Percentiles rank a stretch among this genome's conserved stretches.
These are phyloP conservation scores for Stegana nigrithorax DNA, from an alignment of 2,888 invertebrate genomes.

Conservation along the genomic window DNA sequence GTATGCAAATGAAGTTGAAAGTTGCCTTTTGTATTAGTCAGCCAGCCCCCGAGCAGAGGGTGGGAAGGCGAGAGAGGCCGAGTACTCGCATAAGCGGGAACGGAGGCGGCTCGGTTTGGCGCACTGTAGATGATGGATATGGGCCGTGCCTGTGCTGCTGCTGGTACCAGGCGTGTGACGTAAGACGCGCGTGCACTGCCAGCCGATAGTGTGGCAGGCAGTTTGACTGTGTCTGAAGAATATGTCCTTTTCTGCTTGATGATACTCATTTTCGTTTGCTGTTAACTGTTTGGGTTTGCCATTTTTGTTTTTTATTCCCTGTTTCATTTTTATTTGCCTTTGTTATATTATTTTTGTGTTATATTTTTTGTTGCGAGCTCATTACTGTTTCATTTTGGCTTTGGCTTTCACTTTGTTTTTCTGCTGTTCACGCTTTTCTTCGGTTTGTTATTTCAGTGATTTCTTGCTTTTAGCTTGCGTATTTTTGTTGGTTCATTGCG, in stretches of 20 bases:
- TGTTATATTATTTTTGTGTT: constrained; percentile 42
- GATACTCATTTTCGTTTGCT: constrained; percentile 24
- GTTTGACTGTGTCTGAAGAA: background rate
- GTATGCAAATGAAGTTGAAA: constrained; percentile 65
- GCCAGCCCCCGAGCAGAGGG: background rate
- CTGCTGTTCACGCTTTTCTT: constrained; percentile 1
- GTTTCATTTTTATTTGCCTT: constrained; percentile 14
- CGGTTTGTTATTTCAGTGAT: constrained; percentile 20
- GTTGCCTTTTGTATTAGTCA: constrained; percentile 48
- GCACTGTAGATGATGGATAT: background rate
- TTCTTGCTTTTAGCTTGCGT: constrained; percentile 30
- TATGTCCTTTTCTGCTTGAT: constrained; percentile 12
- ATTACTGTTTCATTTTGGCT: too few species aligned
- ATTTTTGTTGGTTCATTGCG: constrained; percentile 9
- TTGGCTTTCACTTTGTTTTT: too few species aligned
- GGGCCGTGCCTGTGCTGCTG: background rate
- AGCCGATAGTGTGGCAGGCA: too few species aligned
- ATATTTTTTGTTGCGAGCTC: constrained; percentile 46
- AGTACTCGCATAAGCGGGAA: background rate
- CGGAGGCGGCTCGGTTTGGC: too few species aligned
- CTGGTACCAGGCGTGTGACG: background rate
- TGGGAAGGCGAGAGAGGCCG: background rate
- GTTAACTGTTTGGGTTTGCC: constrained; percentile 34
- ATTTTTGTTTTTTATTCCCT: constrained; percentile 20
- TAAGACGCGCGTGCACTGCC: background rate